Evolutionary conservation across 1,140 invertebrate species (phyloP), one percentile per base, ranked within the genome.

Genomic region (Drosophila murphyi): DNA sequence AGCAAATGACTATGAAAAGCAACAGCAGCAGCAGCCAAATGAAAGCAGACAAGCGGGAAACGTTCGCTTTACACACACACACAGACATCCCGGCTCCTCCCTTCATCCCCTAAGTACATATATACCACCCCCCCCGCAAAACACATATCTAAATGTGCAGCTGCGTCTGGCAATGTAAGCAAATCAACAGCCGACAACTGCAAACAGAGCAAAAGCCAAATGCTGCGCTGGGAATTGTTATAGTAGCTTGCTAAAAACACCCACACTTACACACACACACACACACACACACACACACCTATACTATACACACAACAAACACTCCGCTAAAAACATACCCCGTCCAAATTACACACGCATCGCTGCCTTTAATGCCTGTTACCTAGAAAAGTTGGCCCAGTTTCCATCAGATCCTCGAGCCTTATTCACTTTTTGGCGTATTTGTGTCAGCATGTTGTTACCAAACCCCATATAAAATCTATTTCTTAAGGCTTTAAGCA

Each of bases 1-100:
- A 55, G 80, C 80, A 87, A 89, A 88, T 88, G 77, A 72, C 83
- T 87, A 76, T 82, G 82, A 88, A 82, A 77, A 76, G 82, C 31
- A 64, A 65, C 39, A 54, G 54, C 37, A 67, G 34, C 39, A 61
- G 6, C 20, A 28, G 12, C 7, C 37, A 39, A 47, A 50, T 52
- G 39, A 54, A 63, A 62, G 12, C 50, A 43, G n/a, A 61, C 55
- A 43, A 41, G 55, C 50, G 39, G 45, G 41, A 56, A 71, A 72
- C 61, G 62, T 65, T 72, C 67, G 59, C 41, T 70, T 48, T 41
- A 48, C 68, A 70, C 55, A n/a, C 35, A 41, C 39, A 41, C 35
- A 31, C 47, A 5, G 1, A 20, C 20, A 20, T 20, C 1, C 50
- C 41, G 12, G 51, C 32, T 12, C 5, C 35, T n/a, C 32, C 48